Percentiles rank a stretch among this genome's conserved stretches.
Evolutionary conservation across 2,113 vertebrate species (phyloP).

Genomic region (Tychaedon coryphoeus): DNA sequence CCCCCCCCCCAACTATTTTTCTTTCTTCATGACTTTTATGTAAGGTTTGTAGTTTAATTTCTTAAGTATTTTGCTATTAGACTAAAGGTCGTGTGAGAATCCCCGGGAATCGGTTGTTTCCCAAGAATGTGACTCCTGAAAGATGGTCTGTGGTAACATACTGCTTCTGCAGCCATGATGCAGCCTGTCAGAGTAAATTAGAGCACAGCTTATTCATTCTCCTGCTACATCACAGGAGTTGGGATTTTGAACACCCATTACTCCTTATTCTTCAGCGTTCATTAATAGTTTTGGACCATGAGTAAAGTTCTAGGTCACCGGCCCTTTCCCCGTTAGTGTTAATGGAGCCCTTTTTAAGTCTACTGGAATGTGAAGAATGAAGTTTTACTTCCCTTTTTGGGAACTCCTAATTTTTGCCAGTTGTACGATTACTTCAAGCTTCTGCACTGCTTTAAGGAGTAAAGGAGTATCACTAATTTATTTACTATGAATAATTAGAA

Average conservation of each 20-base stretch:
- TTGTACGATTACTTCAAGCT: slow-evolving; percentile 42
- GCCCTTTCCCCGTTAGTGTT: slow-evolving; percentile 29
- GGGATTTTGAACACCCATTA: slow-evolving; percentile 10
- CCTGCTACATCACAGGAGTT: not conserved
- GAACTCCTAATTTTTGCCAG: slow-evolving; percentile 51
- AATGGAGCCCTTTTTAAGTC: slow-evolving; percentile 45
- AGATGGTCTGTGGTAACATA: not conserved
- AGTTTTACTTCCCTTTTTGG: slow-evolving; percentile 52
- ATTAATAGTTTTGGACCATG: slow-evolving; percentile 34
- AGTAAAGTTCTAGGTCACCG: slow-evolving; percentile 65
- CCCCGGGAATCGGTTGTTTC: not conserved
- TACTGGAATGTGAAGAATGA: slow-evolving; percentile 61
- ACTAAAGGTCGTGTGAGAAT: not conserved
- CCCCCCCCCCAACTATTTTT: not conserved
- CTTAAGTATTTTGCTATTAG: not conserved
- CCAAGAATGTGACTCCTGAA: slow-evolving; percentile 17
- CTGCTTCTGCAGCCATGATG: not conserved
- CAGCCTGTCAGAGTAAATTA: slow-evolving; percentile 16
- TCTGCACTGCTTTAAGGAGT: slow-evolving; percentile 29
- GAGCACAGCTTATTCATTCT: slow-evolving; percentile 1
- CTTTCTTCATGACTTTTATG: not conserved
- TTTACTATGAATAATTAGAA: slow-evolving; percentile 51
- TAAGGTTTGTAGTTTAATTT: not conserved
- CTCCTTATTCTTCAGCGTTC: slow-evolving; percentile 44
- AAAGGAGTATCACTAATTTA: slow-evolving; percentile 40